Percentiles rank a stretch among this genome's conserved stretches.
Conservation (phyloP, 2,888 invertebrate genomes). For the Hypomecis atomaria region DNA sequence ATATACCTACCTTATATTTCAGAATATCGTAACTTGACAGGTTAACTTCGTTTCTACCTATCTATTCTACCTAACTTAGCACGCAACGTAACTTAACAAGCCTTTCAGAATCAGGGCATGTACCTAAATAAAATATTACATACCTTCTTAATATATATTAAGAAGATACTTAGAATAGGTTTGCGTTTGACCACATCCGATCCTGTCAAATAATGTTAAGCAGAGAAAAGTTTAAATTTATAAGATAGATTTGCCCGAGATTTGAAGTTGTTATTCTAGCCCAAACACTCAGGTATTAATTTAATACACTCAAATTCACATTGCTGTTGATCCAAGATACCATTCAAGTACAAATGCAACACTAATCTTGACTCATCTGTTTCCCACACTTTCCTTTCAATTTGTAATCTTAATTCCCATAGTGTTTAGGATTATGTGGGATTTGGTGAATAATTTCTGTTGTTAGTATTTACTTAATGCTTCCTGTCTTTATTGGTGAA, state of each 20-base stretch:
- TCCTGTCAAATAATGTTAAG: too few species aligned
- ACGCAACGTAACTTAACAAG: too few species aligned
- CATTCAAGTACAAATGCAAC: slow-evolving; percentile 33
- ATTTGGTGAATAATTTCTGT: slow-evolving; percentile 33
- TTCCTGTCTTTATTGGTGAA: slow-evolving; percentile 32
- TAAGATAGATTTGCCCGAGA: too few species aligned
- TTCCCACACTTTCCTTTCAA: slow-evolving; percentile 43
- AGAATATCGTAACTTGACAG: too few species aligned
- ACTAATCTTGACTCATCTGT: slow-evolving; percentile 17
- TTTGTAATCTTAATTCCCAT: slow-evolving; percentile 30
- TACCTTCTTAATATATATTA: neutral
- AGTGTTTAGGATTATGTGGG: slow-evolving; percentile 35
- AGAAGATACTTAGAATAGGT: neutral
- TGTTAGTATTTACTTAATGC: slow-evolving; percentile 31
- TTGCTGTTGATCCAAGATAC: slow-evolving; percentile 35
- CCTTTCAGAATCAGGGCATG: too few species aligned
- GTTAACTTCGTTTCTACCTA: too few species aligned
- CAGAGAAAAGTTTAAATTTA: too few species aligned
- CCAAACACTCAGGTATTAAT: neutral
- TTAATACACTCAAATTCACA: slow-evolving; percentile 20
- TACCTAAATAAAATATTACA: neutral
- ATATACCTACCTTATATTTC: too few species aligned
- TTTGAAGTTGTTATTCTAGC: too few species aligned
- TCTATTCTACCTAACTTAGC: too few species aligned
- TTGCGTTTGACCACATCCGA: too few species aligned